Evolutionary conservation across 1,140 invertebrate genomes (phyloP), one percentile per base, ranked within the genome.

Genomic region (Idris sp.): DNA sequence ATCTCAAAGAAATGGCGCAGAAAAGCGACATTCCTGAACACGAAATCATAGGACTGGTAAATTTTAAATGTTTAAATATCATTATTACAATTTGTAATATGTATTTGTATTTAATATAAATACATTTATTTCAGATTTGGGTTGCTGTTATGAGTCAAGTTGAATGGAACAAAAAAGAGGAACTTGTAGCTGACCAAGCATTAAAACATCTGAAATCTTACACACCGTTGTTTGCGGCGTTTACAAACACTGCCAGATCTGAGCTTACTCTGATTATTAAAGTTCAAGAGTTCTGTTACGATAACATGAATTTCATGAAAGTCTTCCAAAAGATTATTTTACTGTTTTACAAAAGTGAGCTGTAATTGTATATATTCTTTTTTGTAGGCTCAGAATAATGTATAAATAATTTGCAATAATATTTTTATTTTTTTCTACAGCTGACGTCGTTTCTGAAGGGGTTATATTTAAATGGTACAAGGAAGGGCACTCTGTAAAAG

Each of bases 301-400:
- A 97, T 82, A 98, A 99, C 89, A 98, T 98, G 96, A 97, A 95
- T 86, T 98, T 99, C 86, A 97, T 98, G 94, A 97, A 97, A 87
- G 95, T 96, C 84, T 99, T 98, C 91, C 96, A 97, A 82, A 98
- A 98, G 89, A 97, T 99, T 80, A 93, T 98, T 80, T 91, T 98
- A 85, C 92, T 98, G 77, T 93, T 98, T 88, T 99, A 99, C 89
- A 97, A 97, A 91, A 95, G 93, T 92, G 88, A 88, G 90, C 7
- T 3, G 1, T 4, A 25, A 25, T 25, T 25, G 3, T 8, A 4
- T n/a, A n/a, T n/a, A n/a, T n/a, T n/a, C n/a, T n/a, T n/a, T n/a
- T n/a, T n/a, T n/a, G n/a, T n/a, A n/a, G n/a, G n/a, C n/a, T n/a
- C n/a, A n/a, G n/a, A n/a, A 22, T 6, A 22, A 22, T 4, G 3